Conservation (phyloP, 2,888 invertebrate species). For the Amphipyra berbera region DNA sequence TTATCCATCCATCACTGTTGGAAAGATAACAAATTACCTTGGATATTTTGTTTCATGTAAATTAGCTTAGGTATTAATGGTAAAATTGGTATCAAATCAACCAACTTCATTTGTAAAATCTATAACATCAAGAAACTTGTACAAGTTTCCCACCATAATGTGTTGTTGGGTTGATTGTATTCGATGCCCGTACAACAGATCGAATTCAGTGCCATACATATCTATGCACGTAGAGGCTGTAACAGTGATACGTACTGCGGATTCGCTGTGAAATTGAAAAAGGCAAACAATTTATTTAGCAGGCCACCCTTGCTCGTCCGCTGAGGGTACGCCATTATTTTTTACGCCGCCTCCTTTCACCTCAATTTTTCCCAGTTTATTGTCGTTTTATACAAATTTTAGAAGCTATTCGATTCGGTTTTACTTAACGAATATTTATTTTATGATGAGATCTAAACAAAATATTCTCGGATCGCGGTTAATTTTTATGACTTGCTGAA, state of each 20-base stretch:
- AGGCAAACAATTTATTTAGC: conserved; percentile 85
- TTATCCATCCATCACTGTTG: no score
- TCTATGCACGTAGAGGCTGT: conserved; percentile 44
- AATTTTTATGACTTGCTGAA: conserved; percentile 35
- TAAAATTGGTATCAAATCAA: no score
- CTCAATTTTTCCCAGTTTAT: conserved; percentile 82
- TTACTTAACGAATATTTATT: conserved; percentile 66
- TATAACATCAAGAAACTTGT: conserved; percentile 16
- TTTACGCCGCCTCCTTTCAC: conserved; percentile 82
- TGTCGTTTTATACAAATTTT: conserved; percentile 85
- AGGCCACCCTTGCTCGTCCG: conserved; percentile 72
- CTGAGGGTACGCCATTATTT: conserved; percentile 83
- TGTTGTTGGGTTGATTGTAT: conserved; percentile 50
- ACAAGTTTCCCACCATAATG: conserved; percentile 31
- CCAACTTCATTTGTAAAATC: not conserved
- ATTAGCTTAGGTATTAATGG: no score
- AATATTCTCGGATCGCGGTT: conserved; percentile 32
- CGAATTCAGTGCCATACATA: conserved; percentile 46
- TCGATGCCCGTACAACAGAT: conserved; percentile 44
- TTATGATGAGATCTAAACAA: conserved; percentile 57
- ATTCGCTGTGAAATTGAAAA: conserved; percentile 78
- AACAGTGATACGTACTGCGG: conserved; percentile 57
- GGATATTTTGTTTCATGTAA: no score
- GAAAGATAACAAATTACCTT: no score
- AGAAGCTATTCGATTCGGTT: conserved; percentile 69